Evolutionary conservation across 2,797 vertebrate genomes (phyloP), one percentile per base, ranked within the genome.

Genomic region (Hypotaenidia philippensis): DNA sequence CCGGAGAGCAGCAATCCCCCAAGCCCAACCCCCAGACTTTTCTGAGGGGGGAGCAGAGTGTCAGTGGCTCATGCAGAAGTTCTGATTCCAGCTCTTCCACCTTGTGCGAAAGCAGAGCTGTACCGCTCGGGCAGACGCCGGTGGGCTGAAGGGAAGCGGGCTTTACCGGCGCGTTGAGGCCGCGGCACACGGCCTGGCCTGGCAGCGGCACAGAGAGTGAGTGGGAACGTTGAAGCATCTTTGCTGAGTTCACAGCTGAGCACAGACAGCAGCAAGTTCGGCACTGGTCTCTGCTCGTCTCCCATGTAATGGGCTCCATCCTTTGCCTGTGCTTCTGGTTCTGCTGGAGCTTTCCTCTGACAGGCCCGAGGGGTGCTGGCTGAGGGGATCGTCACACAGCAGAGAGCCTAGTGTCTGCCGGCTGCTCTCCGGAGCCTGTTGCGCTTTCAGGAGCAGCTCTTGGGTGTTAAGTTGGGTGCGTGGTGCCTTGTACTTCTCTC

Each of bases 271-370:
- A 25, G 1, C 5, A 38, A 7, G 17, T 13, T 53, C 4, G 0
- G 3, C 7, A 3, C 11, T 5, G 0, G 8, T 27, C 32, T 0
- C 87, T 27, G 19, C 68, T 12, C 2, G 0, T 32, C 34, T 17
- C 69, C 40, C 0, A 9, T 23, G 2, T 17, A 7, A 8, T 5
- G 36, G 23, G 4, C 13, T 20, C 29, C 10, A 1, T 5, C 3
- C 0, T 12, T 1, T 2, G 3, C 9, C 20, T 3, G 3, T 10
- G 1, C 38, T 59, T 27, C 59, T 10, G 2, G 11, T 31, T 21
- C 34, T 29, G 66, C 36, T 1, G 27, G 9, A 9, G 0, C 4
- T 49, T 57, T 9, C 9, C 47, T 32, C 45, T 52, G 1, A 23
- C 21, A 4, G 2, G 13, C n/a, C 25, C 1, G 3, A 36, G 72